These are phyloP conservation scores for Bhutanitis thaidina DNA, from an alignment of 2,888 invertebrate genomes.

Conservation along the genomic window DNA sequence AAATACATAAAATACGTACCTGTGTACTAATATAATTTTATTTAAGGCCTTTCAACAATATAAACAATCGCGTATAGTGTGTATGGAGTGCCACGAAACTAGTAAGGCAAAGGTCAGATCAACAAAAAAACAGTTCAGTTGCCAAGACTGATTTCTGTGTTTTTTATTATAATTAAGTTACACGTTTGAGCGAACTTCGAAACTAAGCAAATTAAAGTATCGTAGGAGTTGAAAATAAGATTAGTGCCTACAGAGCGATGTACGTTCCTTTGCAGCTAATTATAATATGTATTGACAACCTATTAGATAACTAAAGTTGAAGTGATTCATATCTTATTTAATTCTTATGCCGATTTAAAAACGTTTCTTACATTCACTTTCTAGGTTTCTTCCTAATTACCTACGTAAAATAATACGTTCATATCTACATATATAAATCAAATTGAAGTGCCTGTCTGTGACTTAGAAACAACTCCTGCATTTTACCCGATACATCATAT, in stretches of 20 bases:
- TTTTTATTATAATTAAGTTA: background rate
- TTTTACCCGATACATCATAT: no score
- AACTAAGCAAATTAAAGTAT: background rate
- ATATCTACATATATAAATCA: no score
- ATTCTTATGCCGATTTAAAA: background rate
- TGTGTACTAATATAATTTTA: no score
- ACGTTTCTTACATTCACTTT: background rate
- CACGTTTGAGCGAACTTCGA: background rate
- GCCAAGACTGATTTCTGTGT: background rate
- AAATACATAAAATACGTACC: no score
- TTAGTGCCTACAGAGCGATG: background rate
- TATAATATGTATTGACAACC: background rate
- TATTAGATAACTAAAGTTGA: background rate
- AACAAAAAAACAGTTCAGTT: background rate
- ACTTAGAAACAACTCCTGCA: no score
- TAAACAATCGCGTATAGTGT: background rate
- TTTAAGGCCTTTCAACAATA: no score
- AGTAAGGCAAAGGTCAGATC: background rate
- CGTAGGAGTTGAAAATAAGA: background rate
- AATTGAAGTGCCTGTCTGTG: no score
- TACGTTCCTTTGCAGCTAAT: background rate
- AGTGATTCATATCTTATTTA: background rate
- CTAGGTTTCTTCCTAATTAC: no score
- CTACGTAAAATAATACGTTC: no score
- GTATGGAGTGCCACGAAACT: background rate